These are phyloP conservation scores for Caloenas nicobarica DNA, from an alignment of 2,113 vertebrate genomes.

Conservation along the genomic window DNA sequence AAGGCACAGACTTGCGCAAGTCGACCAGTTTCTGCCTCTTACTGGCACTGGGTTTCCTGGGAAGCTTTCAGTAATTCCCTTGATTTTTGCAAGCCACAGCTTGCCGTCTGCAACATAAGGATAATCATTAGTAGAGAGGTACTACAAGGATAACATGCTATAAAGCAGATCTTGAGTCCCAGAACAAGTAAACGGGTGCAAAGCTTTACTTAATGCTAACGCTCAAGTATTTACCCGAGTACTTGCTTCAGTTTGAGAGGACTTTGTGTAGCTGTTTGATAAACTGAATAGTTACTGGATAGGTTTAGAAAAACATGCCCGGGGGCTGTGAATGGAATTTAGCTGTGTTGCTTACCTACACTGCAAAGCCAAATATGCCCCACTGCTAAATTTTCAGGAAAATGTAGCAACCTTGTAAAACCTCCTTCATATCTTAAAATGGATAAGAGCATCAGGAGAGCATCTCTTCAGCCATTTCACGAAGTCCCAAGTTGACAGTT, in stretches of 20 bases:
- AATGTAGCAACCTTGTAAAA: not conserved
- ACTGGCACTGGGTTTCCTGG: not conserved
- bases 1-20: not conserved
- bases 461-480: not conserved
- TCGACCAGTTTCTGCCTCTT: not conserved
- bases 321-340: not conserved
- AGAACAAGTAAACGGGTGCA: not conserved
- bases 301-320: not conserved
- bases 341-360: not conserved
- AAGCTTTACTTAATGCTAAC: not conserved
- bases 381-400: not conserved
- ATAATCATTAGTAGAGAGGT: not conserved
- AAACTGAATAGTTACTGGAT: not conserved
- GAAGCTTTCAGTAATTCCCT: not conserved
- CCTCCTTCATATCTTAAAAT: not conserved
- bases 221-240: not conserved
- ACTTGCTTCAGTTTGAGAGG: not conserved
- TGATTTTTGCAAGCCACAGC: not conserved
- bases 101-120: not conserved
- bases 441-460: not conserved
- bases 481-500: not conserved
- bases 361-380: not conserved
- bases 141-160: not conserved
- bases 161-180: not conserved
- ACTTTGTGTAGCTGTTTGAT: not conserved